These are phyloP conservation scores for Noctuana brunneofusca DNA, from an alignment of 2,888 invertebrate genomes.

Conservation along the genomic window DNA sequence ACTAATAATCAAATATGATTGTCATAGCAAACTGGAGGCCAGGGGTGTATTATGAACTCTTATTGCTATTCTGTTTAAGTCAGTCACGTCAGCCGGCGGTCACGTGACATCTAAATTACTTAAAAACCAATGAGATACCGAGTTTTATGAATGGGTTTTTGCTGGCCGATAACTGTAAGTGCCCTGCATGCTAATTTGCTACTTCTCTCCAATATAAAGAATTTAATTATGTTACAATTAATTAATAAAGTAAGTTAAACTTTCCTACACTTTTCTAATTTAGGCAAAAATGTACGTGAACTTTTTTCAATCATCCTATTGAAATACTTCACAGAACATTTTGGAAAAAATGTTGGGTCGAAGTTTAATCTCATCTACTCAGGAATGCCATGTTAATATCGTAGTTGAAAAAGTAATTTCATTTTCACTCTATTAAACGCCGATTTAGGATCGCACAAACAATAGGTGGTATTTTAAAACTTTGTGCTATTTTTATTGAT, in stretches of 20 bases:
- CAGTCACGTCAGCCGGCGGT: too few relatives aligned
- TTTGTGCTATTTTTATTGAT: not conserved
- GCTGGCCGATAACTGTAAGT: too few relatives aligned
- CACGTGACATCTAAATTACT: too few relatives aligned
- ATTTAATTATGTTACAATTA: not conserved
- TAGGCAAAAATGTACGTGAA: slow-evolving; percentile 12
- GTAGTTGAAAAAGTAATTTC: slow-evolving; percentile 17
- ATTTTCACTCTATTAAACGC: slow-evolving; percentile 12
- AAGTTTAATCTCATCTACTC: slow-evolving; percentile 59
- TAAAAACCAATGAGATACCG: too few relatives aligned
- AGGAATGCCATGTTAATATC: slow-evolving; percentile 3
- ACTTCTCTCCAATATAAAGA: too few relatives aligned
- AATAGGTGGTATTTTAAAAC: slow-evolving; percentile 5
- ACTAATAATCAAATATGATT: too few relatives aligned
- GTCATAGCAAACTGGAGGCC: too few relatives aligned
- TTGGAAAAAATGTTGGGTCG: slow-evolving; percentile 53
- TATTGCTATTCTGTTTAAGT: too few relatives aligned
- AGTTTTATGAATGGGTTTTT: too few relatives aligned
- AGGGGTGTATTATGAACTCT: too few relatives aligned
- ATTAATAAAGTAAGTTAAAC: not conserved
- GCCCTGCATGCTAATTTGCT: too few relatives aligned
- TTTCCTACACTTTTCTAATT: slow-evolving; percentile 3
- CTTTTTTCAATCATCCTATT: slow-evolving; percentile 20
- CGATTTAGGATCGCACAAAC: slow-evolving; percentile 1
- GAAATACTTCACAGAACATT: slow-evolving; percentile 52